Base-by-base conservation (phyloP, 53 echinoderm and acorn worm genomes). In the Astropecten irregularis region DNA sequence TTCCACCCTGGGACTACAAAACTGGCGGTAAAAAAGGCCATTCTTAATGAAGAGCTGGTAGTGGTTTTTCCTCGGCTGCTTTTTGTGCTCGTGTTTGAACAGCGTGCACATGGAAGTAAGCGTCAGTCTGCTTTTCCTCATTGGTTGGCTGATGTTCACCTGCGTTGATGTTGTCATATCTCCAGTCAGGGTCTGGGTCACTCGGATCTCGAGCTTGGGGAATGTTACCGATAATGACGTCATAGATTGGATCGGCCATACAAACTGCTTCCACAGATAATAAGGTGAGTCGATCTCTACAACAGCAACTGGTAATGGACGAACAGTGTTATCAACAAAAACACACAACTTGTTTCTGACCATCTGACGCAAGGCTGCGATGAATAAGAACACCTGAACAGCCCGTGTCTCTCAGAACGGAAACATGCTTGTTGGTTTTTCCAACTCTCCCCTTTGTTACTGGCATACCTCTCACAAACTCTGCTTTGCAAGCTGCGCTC, bases 201-300 rank as follows among this genome's bases (percentile, higher is more conserved):
- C 40, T 16, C 4, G 59, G 47, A 38, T 77, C 77, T 11, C 77
- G 58, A 13, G 60, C 77, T 38, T 42, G 23, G 11, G 59, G 46
- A 6, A 59, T 39, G 40, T 77, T 77, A 35, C 77, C 58, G 22
- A 58, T 34, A 38, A 59, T 36, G 13, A 77, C 39, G 26, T 77
- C 66, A 55, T 63, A 84, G 10, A 84, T 69, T 3, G 83, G 83
- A 68, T 71, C 66, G 58, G 49, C 40, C 68, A 83, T 55, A 68
- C 83, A 83, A 0, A 83, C 51, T 34, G 83, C 83, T 23, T 48
- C 22, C 1, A 83, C 54, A 19, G 31, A 33, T 1, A 50, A 35
- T 65, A 84, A 9, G 84, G 84, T 26, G 84, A 69, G 23, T 77
- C 29, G 25, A 77, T 77, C 0, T n/a, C 13, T 1, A 77, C 30